Conservation (phyloP, 37 sponge, comb jelly and placozoan species). For the Haliclona indistincta region DNA sequence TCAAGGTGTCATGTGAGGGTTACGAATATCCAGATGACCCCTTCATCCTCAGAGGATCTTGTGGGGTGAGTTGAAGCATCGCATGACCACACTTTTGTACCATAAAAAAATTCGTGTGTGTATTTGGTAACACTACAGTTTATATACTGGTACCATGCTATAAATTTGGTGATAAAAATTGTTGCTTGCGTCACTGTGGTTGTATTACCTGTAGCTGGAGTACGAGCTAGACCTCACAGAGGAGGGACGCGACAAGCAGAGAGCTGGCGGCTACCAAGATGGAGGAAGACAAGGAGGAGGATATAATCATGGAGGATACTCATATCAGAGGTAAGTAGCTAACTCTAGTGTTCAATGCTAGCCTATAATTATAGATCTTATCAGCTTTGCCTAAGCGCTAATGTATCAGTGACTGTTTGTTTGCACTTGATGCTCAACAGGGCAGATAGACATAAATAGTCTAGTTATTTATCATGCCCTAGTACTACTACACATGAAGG, state of each 20-base stretch:
- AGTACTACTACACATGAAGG: too few relatives aligned
- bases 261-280: not conserved
- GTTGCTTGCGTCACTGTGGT: not conserved
- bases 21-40: conserved; percentile 89
- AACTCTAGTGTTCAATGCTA: conserved; percentile 1
- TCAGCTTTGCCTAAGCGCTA: too few relatives aligned
- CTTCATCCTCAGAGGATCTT: conserved; percentile 85
- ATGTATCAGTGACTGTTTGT: too few relatives aligned
- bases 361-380: not conserved
- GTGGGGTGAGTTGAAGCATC: conserved; percentile 75
- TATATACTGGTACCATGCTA: not conserved
- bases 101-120: too few relatives aligned
- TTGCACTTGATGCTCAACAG: too few relatives aligned
- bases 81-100: too few relatives aligned
- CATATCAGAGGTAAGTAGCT: too few relatives aligned
- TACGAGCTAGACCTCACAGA: conserved; percentile 72
- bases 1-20: conserved; percentile 89
- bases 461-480: too few relatives aligned
- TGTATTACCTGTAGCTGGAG: conserved; percentile 45
- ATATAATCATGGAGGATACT: too few relatives aligned
- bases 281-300: conserved; percentile 32
- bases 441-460: too few relatives aligned
- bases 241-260: conserved; percentile 17
- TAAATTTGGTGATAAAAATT: not conserved
- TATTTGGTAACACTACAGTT: not conserved